A percentile compares a stretch with the other conserved stretches of the same genome.
Conservation (phyloP, 1,140 invertebrate species). For the Drosophila quadrilineata region DNA sequence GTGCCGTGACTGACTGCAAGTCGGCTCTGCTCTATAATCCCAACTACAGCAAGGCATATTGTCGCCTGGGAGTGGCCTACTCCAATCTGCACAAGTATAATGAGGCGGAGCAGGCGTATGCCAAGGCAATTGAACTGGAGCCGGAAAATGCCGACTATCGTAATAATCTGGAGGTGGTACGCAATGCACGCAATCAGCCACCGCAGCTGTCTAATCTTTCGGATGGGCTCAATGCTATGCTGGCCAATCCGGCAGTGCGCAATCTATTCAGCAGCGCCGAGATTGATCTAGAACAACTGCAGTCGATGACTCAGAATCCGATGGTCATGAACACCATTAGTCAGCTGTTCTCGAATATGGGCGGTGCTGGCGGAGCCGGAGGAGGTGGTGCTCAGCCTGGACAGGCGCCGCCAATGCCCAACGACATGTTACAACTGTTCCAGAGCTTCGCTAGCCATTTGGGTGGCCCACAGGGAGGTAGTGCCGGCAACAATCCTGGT, state of each 20-base stretch:
- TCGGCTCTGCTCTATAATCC: conserved; percentile 93
- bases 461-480: conserved; percentile 29
- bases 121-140: conserved; percentile 94
- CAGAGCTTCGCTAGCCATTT: conserved; percentile 64
- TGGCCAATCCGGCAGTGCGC: conserved; percentile 63
- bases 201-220: conserved; percentile 53
- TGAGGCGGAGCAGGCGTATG: conserved; percentile 92
- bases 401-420: conserved; percentile 46
- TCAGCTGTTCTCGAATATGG: conserved; percentile 52
- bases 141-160: conserved; percentile 95
- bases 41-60: conserved; percentile 96
- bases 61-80: conserved; percentile 94
- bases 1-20: conserved; percentile 94
- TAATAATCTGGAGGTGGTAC: conserved; percentile 91
- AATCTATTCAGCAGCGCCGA: conserved; percentile 71
- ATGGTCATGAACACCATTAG: conserved; percentile 67
- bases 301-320: conserved; percentile 69
- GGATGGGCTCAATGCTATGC: conserved; percentile 62
- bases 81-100: conserved; percentile 90
- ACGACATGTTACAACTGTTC: conserved; percentile 71
- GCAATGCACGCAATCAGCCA: conserved; percentile 84
- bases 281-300: conserved; percentile 65
- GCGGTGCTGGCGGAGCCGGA: conserved; percentile 11
- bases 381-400: conserved; percentile 20
- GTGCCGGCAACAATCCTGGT: conserved; percentile 7